Conservation (phyloP, 2,113 vertebrate species). For the Pollachius pollachius region DNA sequence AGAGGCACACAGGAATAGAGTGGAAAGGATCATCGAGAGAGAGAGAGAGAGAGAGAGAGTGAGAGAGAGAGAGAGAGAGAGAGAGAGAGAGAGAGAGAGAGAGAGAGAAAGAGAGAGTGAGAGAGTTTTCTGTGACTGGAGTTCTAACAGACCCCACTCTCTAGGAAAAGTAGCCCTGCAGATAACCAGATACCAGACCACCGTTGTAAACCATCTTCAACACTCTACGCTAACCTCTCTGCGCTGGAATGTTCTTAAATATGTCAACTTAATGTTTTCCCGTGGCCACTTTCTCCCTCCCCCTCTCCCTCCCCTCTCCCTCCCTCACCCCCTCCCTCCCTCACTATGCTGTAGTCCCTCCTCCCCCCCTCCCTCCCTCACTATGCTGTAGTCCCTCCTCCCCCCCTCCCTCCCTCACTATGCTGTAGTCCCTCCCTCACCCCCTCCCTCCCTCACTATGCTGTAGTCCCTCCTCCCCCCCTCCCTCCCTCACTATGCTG, state of each 20-base stretch:
- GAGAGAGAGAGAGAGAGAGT: background rate
- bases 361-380: slow-evolving; percentile 6
- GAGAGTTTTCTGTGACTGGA: background rate
- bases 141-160: background rate
- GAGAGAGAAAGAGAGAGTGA: background rate
- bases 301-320: background rate
- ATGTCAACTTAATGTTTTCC: background rate
- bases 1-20: slow-evolving; percentile 13
- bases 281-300: slow-evolving; percentile 2
- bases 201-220: background rate
- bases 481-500: background rate
- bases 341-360: too few species aligned
- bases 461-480: too few species aligned
- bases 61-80: background rate
- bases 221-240: background rate
- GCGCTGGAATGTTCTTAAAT: background rate
- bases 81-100: background rate
- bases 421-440: too few species aligned
- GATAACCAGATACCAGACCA: slow-evolving; percentile 9
- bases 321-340: background rate
- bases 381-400: too few species aligned
- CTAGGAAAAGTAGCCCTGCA: too few species aligned
- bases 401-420: background rate
- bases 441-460: too few species aligned
- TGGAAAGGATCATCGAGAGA: slow-evolving; percentile 7